These are phyloP conservation scores for Lagria hirta DNA, from an alignment of 2,888 invertebrate species.

Conservation along the genomic window DNA sequence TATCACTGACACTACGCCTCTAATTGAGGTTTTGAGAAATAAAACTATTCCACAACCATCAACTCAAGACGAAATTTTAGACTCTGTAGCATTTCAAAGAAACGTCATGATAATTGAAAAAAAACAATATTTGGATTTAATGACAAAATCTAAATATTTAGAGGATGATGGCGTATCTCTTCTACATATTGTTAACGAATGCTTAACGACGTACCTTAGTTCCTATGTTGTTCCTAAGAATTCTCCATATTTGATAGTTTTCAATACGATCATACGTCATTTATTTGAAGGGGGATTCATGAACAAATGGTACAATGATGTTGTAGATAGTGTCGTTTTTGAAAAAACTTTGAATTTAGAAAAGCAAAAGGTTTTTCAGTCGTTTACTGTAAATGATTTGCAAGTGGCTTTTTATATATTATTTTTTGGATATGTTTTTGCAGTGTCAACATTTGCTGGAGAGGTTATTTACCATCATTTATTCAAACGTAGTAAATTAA, in stretches of 20 bases:
- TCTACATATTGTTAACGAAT: slow-evolving; percentile 54
- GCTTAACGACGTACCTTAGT: slow-evolving; percentile 52
- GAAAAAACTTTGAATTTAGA: neutral
- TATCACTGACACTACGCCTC: slow-evolving; percentile 38
- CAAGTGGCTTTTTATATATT: slow-evolving; percentile 10
- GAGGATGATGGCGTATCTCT: slow-evolving; percentile 44
- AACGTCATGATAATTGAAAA: slow-evolving; percentile 43
- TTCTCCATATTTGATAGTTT: slow-evolving; percentile 50
- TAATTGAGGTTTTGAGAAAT: slow-evolving; percentile 32
- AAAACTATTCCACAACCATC: slow-evolving; percentile 13
- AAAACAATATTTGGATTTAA: slow-evolving; percentile 43
- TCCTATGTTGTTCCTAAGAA: slow-evolving; percentile 52
- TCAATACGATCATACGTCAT: slow-evolving; percentile 46
- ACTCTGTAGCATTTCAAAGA: slow-evolving; percentile 4
- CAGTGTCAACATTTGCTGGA: too few species aligned
- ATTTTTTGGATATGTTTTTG: neutral
- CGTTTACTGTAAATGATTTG: slow-evolving; percentile 5
- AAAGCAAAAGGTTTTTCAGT: neutral
- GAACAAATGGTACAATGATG: slow-evolving; percentile 49
- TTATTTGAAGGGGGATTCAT: slow-evolving; percentile 50
- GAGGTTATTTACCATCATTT: too few species aligned
- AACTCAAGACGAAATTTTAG: neutral
- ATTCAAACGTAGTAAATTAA: too few species aligned
- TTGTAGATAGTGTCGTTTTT: slow-evolving; percentile 28
- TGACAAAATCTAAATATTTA: slow-evolving; percentile 40